Evolutionary conservation across 1,140 invertebrate genomes (phyloP).

Genomic region (Archegozetes longisetosus): DNA sequence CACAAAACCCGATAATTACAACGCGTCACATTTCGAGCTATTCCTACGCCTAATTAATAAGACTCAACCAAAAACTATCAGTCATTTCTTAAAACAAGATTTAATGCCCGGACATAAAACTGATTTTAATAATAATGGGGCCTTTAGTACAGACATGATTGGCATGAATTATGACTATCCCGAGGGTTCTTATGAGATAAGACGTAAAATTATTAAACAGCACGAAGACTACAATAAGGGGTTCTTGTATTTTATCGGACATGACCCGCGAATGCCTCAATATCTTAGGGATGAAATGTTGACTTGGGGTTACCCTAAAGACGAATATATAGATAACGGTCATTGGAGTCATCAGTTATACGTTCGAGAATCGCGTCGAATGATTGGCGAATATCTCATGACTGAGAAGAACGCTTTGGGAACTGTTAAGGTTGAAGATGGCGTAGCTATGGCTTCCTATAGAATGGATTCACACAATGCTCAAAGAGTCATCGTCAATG

Average conservation of each 20-base stretch:
- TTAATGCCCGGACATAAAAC: background rate
- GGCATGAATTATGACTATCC: background rate
- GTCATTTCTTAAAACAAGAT: background rate
- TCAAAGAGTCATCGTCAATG: background rate
- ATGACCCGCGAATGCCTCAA: background rate
- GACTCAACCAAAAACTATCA: background rate
- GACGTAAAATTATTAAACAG: background rate
- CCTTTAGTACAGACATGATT: background rate
- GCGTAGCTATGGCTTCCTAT: background rate
- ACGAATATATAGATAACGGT: background rate
- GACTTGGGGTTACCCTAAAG: background rate
- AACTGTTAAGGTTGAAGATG: background rate
- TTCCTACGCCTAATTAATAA: background rate
- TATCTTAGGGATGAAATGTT: background rate
- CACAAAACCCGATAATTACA: background rate
- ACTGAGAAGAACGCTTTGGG: background rate
- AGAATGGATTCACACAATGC: background rate
- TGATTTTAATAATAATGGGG: background rate
- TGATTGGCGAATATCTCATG: background rate
- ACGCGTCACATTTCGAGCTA: background rate
- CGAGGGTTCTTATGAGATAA: background rate
- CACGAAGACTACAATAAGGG: background rate
- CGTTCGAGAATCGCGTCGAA: background rate
- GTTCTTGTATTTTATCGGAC: background rate
- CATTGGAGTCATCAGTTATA: background rate